phyloP scores from a whole-genome alignment of 2,113 vertebrate species.

The Pangasianodon hypophthalmus region DNA sequence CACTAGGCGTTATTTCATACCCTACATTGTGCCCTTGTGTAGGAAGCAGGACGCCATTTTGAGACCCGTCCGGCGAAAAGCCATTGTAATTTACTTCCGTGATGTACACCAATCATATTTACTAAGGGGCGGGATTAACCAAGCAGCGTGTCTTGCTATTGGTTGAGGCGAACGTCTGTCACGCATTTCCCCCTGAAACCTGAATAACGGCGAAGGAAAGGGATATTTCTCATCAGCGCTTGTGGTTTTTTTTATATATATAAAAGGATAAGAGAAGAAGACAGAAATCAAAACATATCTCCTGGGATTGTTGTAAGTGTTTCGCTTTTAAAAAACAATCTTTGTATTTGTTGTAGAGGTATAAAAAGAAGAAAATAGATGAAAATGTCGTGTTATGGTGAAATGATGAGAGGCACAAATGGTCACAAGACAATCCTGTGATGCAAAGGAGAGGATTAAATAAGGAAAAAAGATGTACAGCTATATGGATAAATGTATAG shows the following conservation, averaged over 20 bases:
- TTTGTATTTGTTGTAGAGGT: not conserved
- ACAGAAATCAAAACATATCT: not conserved
- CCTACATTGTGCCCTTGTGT: not conserved
- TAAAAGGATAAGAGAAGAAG: not conserved
- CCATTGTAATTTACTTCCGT: slow-evolving; percentile 52
- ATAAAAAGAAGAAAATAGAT: not conserved
- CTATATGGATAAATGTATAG: no score
- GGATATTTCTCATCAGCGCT: slow-evolving; percentile 45
- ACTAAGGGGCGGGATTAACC: slow-evolving; percentile 43
- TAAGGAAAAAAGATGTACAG: slow-evolving; percentile 13
- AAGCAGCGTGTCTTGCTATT: slow-evolving; percentile 47
- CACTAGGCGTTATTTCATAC: not conserved
- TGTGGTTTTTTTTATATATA: slow-evolving; percentile 41
- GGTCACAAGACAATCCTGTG: slow-evolving; percentile 71
- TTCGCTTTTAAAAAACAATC: not conserved
- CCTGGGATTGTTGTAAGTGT: not conserved
- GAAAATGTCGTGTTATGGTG: not conserved
- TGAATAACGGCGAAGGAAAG: slow-evolving; percentile 67
- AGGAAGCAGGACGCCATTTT: not conserved
- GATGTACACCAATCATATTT: slow-evolving; percentile 52
- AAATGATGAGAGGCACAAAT: slow-evolving; percentile 48
- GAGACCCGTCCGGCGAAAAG: not conserved
- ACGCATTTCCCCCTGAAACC: slow-evolving; percentile 12
- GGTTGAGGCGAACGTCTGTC: slow-evolving; percentile 44
- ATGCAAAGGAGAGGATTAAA: slow-evolving; percentile 53